Conservation (phyloP, 2,113 vertebrate species). For the Passer montanus region DNA sequence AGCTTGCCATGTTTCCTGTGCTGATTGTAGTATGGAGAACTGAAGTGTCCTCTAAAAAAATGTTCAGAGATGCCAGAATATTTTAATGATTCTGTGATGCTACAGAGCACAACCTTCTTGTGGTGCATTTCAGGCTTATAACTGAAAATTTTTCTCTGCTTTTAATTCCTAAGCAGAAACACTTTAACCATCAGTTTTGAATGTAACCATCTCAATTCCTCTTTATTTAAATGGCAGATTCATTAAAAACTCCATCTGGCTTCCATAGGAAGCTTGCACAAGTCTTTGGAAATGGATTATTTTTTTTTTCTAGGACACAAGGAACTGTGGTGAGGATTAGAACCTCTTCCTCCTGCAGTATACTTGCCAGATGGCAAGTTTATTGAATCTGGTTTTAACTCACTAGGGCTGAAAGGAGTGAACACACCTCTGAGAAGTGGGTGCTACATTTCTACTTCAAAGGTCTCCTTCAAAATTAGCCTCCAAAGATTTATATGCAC, state of each 20-base stretch:
- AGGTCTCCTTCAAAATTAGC: slow-evolving; percentile 14
- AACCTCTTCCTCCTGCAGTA: slow-evolving; percentile 37
- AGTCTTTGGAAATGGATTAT: slow-evolving; percentile 3
- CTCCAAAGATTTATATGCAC: neutral
- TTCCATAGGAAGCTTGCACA: slow-evolving; percentile 41
- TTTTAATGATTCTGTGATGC: neutral
- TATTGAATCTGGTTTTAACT: slow-evolving; percentile 58
- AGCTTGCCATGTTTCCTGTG: neutral
- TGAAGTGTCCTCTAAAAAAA: neutral
- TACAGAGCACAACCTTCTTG: neutral
- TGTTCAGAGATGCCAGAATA: neutral
- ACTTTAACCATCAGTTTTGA: neutral
- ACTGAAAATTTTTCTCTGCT: neutral
- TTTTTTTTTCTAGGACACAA: neutral
- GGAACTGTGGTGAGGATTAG: slow-evolving; percentile 27
- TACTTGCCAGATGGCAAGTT: slow-evolving; percentile 49
- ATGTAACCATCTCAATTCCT: neutral
- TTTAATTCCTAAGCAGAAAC: slow-evolving; percentile 13
- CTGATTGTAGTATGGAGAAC: neutral
- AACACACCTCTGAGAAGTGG: neutral
- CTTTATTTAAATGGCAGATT: slow-evolving; percentile 40
- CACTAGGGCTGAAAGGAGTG: slow-evolving; percentile 7
- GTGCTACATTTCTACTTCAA: slow-evolving; percentile 18
- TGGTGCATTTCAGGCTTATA: neutral
- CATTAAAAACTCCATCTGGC: slow-evolving; percentile 59